Base-by-base conservation (phyloP, 1,140 invertebrate genomes). In the Ruditapes philippinarum region DNA sequence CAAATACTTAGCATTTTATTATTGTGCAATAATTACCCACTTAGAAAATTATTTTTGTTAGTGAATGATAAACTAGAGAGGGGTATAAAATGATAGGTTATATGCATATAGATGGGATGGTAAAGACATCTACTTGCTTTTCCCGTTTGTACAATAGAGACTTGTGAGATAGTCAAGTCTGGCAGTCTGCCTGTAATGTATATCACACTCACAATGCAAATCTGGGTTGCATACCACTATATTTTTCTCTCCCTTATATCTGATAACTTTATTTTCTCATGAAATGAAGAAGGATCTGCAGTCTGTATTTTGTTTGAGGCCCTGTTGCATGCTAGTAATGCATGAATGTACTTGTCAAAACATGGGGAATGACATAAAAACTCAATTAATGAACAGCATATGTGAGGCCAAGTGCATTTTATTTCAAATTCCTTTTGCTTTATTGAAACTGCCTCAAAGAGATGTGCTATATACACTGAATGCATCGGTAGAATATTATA, bases 221-320 rank as follows among this genome's bases (percentile, higher is more conserved):
- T 17, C 36, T 19, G 12, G 33, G 33, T 14, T 70, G 60, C 60
- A 65, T 65, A 65, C 60, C 25, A 33, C 60, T 65, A 33, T 70
- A 70, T 70, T 17, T 70, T 38, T 70, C 19, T 78, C 33, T 22
- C 45, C 45, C n/a, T 2, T 51, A 45, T 19, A 54, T 78, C 74
- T 78, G 45, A 78, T 78, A 78, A 38, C 74, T 78, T 49, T 38
- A 78, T 54, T 78, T 78, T 78, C 74, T 78, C 74, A 78, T 54
- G 74, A 38, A 54, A 51, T 54, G 12, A 3, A 45, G n/a, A 74
- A 22, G 25, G 70, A 57, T 51, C n/a, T 78, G 42, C 74, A 70
- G 65, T 38, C 57, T 4, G 25, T 62, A 28, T 28, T 62, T 62
- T 62, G 57, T 28, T 28, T 36, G 65, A 70, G 65, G 65, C 36